Evolutionary conservation across 1,140 invertebrate species (phyloP).

Genomic region (Sarcophaga bullata): DNA sequence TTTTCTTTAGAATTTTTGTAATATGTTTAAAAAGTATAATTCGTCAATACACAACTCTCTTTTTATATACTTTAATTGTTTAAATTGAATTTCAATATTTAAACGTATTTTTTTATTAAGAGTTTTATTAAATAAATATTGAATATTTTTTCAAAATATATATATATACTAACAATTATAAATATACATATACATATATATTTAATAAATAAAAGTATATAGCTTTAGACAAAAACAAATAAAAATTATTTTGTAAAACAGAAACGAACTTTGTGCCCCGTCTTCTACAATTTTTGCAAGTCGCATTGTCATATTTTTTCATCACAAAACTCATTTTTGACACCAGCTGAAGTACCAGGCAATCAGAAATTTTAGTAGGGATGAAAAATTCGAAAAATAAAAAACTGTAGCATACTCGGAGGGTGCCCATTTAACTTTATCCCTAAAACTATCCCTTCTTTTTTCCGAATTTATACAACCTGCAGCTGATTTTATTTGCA

Average conservation of each 20-base stretch:
- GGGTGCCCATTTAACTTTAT: no score
- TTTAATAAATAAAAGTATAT: background rate
- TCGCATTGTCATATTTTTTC: no score
- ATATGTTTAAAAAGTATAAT: background rate
- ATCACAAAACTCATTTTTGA: no score
- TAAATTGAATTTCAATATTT: conserved; percentile 22
- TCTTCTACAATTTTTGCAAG: no score
- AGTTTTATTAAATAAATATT: background rate
- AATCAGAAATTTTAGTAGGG: no score
- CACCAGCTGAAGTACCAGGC: no score
- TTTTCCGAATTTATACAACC: no score
- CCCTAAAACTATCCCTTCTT: no score
- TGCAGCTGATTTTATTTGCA: no score
- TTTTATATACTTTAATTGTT: background rate
- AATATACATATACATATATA: background rate
- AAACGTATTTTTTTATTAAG: conserved; percentile 6
- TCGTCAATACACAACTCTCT: background rate
- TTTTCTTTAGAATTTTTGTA: background rate
- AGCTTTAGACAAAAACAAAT: conserved; percentile 6
- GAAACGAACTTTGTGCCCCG: no score
- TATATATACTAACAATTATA: background rate
- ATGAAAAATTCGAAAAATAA: no score
- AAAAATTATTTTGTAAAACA: conserved; percentile 19
- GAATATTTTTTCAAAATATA: background rate
- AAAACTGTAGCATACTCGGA: no score